Evolutionary conservation across 2,888 invertebrate species (phyloP), one percentile per base, ranked within the genome.

Genomic region (Morinoia aosen): DNA sequence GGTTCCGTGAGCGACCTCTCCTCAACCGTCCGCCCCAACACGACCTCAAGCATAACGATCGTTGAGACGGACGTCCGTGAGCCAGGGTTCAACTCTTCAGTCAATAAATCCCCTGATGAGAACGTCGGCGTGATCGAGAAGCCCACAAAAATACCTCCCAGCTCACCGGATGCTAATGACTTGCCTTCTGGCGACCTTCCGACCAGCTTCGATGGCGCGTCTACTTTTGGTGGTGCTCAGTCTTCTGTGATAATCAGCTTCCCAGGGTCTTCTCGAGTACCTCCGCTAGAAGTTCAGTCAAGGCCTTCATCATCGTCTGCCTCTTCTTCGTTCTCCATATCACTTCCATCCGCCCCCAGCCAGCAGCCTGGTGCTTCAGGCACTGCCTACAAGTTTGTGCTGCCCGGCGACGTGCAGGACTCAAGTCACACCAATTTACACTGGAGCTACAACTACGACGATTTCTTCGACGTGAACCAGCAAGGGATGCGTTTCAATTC

Each of bases 391-490:
- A 93, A 93, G 33, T 93, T 93, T 57, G 93, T 56, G 33, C 93
- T 40, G 39, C 90, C 90, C 39, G 40, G 19, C 19, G 4, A 8
- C 12, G 40, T 40, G 7, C 90, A 39, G 39, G 90, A 93, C 93
- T 25, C n/a, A 10, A 12, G 19, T 56, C 57, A 57, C 57, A 56
- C 76, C 58, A 76, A 91, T 94, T 56, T 48, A 33, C 61, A 76
- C 95, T 95, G 58, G 56, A 48, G 64, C 91, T 58, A 91, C 91
- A 40, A 95, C 95, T 57, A 95, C 61, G 40, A 95, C 90, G 57
- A 88, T 88, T 88, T 56, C 88, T 95, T 64, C 57, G 64, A 88
- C 57, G 12, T 56, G n/a, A 76, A 94, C 76, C 40, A 33, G 88
- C 57, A 64, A 61, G 56, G 48, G 88, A 10, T n/a, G 58, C n/a